phyloP scores from a whole-genome alignment of 2,888 invertebrate species.

The Drosophila pseudotakahashii region DNA sequence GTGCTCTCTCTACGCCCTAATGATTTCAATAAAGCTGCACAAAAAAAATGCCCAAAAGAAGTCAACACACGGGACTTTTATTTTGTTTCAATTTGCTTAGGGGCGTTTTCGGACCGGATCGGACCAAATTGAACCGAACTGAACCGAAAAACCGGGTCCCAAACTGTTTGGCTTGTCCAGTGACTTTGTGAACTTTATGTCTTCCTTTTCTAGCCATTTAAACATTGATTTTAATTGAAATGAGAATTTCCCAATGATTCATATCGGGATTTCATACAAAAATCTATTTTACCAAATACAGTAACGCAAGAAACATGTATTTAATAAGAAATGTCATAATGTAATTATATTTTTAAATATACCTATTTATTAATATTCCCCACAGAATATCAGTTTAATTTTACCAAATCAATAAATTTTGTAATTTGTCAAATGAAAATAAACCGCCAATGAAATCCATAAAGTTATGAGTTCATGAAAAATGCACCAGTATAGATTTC shows the following conservation, averaged over 20 bases:
- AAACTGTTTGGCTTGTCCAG: slow-evolving; percentile 43
- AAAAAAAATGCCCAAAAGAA: slow-evolving; percentile 45
- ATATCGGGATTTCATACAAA: slow-evolving; percentile 46
- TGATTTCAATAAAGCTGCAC: slow-evolving; percentile 69
- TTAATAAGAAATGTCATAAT: too few species aligned
- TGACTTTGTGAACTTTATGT: not conserved
- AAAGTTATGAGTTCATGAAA: not conserved
- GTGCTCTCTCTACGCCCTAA: slow-evolving; percentile 58
- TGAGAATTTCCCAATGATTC: slow-evolving; percentile 38
- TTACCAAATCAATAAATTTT: too few species aligned
- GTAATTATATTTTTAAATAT: too few species aligned
- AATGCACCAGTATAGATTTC: not conserved
- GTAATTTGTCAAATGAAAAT: too few species aligned
- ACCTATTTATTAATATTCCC: too few species aligned
- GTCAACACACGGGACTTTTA: slow-evolving; percentile 54
- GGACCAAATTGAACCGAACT: slow-evolving; percentile 29
- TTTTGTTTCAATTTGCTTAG: slow-evolving; percentile 77
- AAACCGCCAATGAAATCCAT: not conserved
- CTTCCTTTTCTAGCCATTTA: slow-evolving; percentile 37
- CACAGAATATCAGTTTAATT: not conserved
- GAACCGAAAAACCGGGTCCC: slow-evolving; percentile 28
- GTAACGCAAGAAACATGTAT: too few species aligned
- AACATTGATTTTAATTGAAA: slow-evolving; percentile 67
- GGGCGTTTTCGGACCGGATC: slow-evolving; percentile 64
- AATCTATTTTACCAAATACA: not conserved